Evolutionary conservation across 2,797 vertebrate genomes (phyloP), one percentile per base, ranked within the genome.

Genomic region (Poecile montanus): DNA sequence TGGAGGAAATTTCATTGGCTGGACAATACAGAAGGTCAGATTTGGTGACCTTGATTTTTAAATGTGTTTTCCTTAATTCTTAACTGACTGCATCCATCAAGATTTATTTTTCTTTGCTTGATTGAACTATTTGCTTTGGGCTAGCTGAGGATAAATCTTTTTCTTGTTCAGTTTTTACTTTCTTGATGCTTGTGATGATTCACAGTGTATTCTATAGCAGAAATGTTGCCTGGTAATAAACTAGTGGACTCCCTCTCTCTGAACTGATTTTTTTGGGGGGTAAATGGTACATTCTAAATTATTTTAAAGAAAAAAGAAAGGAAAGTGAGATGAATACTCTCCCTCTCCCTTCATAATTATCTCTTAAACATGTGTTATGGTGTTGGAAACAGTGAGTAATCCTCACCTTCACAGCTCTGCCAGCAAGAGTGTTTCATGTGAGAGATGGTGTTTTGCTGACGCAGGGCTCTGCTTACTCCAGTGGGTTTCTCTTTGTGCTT

Each of bases 401-500:
- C 67, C n/a, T 91, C 73, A 87, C 88, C 67, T 70, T 79, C 2
- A 2, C 42, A 76, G 74, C 57, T 91, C 71, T 3, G 17, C 42
- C 74, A 79, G 66, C 79, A 42, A 51, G 62, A 74, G 40, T 0
- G 3, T 82, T 92, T 91, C 61, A 85, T 87, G 60, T 83, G 68
- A 92, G 86, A 89, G 88, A 85, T 20, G 29, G 36, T 30, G 22
- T 84, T 91, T 88, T 95, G 89, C 89, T 96, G 93, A 91, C 22
- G 11, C 76, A 88, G 85, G 76, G 44, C 47, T 63, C 38, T 91
- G 40, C 74, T 86, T 88, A 86, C 83, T 89, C 44, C 48, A 79
- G 32, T 71, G 44, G 29, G 72, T 93, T 96, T 90, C 88, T 90
- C 70, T 93, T 81, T 80, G 67, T 13, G 34, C 71, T 40, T 93